A percentile compares a stretch with the other conserved stretches of the same genome.
phyloP scores from a whole-genome alignment of 2,888 invertebrate species.

The Fabriciana adippe region DNA sequence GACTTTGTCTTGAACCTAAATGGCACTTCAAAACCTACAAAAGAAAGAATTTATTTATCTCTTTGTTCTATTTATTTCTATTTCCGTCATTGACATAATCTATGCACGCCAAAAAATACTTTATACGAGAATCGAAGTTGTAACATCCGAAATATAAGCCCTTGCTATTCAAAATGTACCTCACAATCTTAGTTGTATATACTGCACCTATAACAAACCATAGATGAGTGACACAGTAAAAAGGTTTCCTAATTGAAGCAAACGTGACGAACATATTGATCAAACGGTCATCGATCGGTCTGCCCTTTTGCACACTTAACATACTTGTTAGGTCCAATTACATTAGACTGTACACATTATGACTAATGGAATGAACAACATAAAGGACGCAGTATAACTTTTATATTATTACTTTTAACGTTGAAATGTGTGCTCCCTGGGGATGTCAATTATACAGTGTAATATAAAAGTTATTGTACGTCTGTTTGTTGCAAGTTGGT shows the following conservation, averaged over 20 bases:
- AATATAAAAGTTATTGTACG: not conserved
- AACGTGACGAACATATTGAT: conserved; percentile 40
- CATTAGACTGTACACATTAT: conserved; percentile 38
- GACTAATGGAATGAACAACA: conserved; percentile 32
- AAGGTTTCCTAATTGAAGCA: conserved; percentile 41
- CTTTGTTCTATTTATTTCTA: no score
- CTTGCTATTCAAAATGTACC: no score
- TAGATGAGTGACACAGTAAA: conserved; percentile 31
- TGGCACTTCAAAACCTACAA: no score
- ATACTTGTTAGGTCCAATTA: conserved; percentile 40
- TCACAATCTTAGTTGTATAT: not conserved
- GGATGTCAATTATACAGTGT: conserved; percentile 23
- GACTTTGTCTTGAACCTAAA: no score
- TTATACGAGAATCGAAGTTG: no score
- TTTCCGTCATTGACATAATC: no score
- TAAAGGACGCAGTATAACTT: conserved; percentile 33
- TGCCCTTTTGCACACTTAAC: conserved; percentile 36
- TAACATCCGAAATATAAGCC: no score
- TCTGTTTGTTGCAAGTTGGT: not conserved
- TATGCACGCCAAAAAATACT: no score
- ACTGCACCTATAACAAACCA: not conserved
- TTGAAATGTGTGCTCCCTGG: conserved; percentile 26
- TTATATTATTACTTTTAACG: conserved; percentile 36
- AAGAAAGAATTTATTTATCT: no score
- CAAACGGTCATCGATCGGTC: conserved; percentile 42